phyloP scores from a whole-genome alignment of 2,888 invertebrate genomes.

The Hemaris fuciformis region DNA sequence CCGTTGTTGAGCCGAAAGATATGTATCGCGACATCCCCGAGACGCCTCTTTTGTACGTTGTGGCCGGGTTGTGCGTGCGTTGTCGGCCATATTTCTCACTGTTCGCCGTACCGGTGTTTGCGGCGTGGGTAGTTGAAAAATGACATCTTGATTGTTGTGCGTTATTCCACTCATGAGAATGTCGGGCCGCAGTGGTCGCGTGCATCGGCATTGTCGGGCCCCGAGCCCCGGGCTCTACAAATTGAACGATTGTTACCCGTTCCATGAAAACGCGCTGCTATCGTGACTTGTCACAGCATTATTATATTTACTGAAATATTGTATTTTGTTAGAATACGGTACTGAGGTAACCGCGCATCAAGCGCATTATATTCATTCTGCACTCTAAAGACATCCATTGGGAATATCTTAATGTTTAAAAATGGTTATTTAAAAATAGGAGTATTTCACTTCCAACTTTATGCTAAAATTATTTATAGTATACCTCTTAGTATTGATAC shows the following conservation, averaged over 20 bases:
- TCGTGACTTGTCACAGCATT: conserved; percentile 73
- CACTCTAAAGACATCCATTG: not conserved
- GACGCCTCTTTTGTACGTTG: conserved; percentile 70
- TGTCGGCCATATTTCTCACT: conserved; percentile 77
- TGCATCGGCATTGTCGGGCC: conserved; percentile 68
- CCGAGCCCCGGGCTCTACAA: conserved; percentile 67
- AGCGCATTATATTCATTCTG: not conserved
- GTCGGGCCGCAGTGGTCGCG: conserved; percentile 67
- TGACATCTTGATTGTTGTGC: conserved; percentile 82
- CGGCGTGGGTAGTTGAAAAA: conserved; percentile 81
- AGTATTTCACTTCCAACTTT: too few relatives aligned
- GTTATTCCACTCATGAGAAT: conserved; percentile 80
- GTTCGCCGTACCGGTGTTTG: conserved; percentile 56
- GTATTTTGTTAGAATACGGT: conserved; percentile 51
- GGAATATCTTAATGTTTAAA: too few relatives aligned
- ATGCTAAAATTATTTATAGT: too few relatives aligned
- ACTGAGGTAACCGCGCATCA: conserved; percentile 29
- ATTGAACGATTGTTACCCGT: conserved; percentile 80
- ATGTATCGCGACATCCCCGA: conserved; percentile 69
- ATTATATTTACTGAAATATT: conserved; percentile 63
- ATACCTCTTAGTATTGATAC: too few relatives aligned
- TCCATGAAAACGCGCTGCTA: conserved; percentile 61
- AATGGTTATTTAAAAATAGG: too few relatives aligned
- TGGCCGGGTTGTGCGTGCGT: conserved; percentile 62
- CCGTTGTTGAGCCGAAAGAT: conserved; percentile 67